Evolutionary conservation across 1,140 invertebrate genomes (phyloP).

Genomic region (Xylocopa sonorina): DNA sequence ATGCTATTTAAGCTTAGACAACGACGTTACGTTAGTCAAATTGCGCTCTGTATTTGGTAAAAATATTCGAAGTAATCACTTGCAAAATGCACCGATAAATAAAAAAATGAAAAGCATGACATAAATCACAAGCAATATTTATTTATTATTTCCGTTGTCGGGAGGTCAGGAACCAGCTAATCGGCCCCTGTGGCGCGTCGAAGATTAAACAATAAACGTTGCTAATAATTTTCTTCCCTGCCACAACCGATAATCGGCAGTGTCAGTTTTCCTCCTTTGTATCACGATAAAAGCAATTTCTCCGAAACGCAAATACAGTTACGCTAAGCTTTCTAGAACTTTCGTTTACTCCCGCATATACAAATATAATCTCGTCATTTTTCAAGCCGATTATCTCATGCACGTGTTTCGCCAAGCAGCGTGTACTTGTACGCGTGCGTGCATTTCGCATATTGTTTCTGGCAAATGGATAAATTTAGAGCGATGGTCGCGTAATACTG

Average conservation of each 20-base stretch:
- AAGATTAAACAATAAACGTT: conserved; percentile 51
- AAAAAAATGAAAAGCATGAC: neutral
- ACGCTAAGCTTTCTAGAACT: conserved; percentile 15
- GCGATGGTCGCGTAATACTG: neutral
- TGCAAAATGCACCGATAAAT: too few species aligned
- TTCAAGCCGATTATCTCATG: neutral
- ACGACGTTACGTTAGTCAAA: neutral
- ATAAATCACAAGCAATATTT: conserved; percentile 14
- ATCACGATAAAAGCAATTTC: conserved; percentile 36
- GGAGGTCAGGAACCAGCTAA: conserved; percentile 49
- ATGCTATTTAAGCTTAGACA: too few species aligned
- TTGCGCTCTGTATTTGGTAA: neutral
- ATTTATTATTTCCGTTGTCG: conserved; percentile 52
- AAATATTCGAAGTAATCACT: neutral
- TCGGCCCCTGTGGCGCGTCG: conserved; percentile 7
- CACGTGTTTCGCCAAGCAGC: neutral
- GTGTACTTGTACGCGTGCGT: neutral
- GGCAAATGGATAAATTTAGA: neutral
- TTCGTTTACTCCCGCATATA: neutral
- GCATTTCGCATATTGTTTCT: neutral
- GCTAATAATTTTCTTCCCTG: conserved; percentile 33
- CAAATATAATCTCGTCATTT: neutral
- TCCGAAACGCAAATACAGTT: conserved; percentile 26
- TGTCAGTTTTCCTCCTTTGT: conserved; percentile 37
- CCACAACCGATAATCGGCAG: conserved; percentile 16